Conservation (phyloP, 2,797 vertebrate genomes). For the Bucorvus abyssinicus region DNA sequence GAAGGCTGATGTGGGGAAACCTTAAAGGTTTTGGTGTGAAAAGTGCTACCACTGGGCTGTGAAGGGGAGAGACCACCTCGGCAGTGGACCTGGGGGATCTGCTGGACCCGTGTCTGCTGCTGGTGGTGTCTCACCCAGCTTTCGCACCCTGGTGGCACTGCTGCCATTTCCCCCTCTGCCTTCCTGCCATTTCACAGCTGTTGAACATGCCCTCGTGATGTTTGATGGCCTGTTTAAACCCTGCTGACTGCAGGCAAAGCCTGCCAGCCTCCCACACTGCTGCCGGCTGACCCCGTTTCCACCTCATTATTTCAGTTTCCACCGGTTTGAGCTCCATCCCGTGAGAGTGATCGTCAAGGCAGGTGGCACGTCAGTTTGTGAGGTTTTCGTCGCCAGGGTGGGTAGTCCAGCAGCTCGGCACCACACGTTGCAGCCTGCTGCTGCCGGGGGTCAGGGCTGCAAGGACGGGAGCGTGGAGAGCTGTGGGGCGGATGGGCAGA, state of each 20-base stretch:
- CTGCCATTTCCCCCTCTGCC: not conserved
- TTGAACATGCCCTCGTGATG: not conserved
- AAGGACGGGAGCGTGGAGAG: not conserved
- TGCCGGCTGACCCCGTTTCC: not conserved
- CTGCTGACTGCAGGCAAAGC: not conserved
- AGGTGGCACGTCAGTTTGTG: not conserved
- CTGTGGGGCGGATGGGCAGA: not conserved
- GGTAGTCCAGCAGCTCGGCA: not conserved
- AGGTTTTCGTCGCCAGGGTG: fast-evolving
- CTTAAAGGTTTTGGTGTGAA: not conserved
- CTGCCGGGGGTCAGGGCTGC: not conserved
- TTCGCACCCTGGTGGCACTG: not conserved
- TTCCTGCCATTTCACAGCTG: not conserved
- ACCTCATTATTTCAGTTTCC: not conserved
- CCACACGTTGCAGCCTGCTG: fast-evolving
- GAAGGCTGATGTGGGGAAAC: not conserved
- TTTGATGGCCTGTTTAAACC: not conserved
- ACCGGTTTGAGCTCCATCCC: not conserved
- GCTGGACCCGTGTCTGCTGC: not conserved
- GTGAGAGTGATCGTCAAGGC: not conserved
- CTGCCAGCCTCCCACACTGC: not conserved
- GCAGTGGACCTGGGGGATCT: not conserved
- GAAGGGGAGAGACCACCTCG: not conserved
- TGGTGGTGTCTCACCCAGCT: not conserved
- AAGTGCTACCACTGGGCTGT: not conserved